These are phyloP conservation scores for Meandrina meandrites DNA, from an alignment of 92 coral and sea anemone species.

Conservation along the genomic window DNA sequence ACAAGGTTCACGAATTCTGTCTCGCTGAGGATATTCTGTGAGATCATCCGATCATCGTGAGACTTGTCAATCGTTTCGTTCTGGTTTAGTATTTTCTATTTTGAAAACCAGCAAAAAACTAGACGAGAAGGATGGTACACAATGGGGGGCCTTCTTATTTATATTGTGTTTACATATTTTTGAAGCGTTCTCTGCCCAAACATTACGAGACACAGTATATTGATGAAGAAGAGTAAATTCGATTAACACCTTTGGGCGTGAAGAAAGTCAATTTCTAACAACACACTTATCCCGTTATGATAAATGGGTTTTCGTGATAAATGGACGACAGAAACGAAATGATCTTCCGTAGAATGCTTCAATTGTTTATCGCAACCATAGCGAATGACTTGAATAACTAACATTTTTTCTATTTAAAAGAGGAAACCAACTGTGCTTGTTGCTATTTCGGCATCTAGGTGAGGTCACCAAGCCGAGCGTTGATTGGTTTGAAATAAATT, in stretches of 20 bases:
- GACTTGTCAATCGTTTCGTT: too few species aligned
- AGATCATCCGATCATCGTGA: too few species aligned
- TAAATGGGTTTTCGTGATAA: not conserved
- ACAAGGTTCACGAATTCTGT: not conserved
- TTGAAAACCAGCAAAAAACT: too few species aligned
- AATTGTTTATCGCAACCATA: not conserved
- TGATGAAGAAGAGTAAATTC: not conserved
- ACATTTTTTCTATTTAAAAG: constrained; percentile 20
- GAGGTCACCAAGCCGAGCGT: constrained; percentile 8
- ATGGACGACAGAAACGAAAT: not conserved
- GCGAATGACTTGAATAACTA: constrained; percentile 7
- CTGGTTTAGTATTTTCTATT: too few species aligned
- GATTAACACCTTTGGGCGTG: not conserved
- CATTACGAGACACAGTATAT: not conserved
- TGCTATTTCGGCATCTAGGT: not conserved
- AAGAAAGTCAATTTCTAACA: not conserved
- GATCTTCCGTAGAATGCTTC: not conserved
- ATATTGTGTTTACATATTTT: not conserved
- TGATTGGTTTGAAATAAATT: constrained; percentile 35
- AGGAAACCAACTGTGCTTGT: constrained; percentile 3
- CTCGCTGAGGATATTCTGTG: too few species aligned
- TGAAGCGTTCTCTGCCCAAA: not conserved
- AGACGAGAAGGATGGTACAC: too few species aligned
- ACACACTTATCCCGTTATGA: not conserved
- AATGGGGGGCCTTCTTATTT: not conserved